Evolutionary conservation across 2,113 vertebrate species (phyloP), one percentile per base, ranked within the genome.

Genomic region (Aspidoscelis tigris): DNA sequence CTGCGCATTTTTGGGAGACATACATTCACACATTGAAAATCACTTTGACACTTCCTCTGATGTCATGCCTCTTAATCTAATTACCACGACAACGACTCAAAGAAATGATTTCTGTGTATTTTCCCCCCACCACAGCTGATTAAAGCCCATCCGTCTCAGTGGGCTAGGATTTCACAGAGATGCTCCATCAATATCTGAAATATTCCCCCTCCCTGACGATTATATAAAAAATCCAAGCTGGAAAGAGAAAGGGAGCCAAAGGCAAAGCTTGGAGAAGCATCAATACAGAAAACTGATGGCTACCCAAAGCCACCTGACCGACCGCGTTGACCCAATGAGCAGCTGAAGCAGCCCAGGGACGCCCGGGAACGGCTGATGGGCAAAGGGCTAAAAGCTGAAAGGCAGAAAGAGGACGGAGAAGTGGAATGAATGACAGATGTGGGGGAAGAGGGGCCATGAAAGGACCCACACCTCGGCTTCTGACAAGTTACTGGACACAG

Each of bases 41-140:
- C 64, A 2, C 41, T 1, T 26, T 24, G 39, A 90, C 88, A 88
- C 88, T 70, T 85, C 73, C 61, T n/a, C 68, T 86, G 90, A 93
- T 90, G 89, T 87, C 89, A 92, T 74, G 82, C 33, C 90, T 87
- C 81, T 55, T 5, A 87, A 84, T 76, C 87, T 89, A 90, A 92
- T 88, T 83, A 82, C 84, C 71, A 77, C 82, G 44, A 16, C 64
- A 3, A 89, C 76, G 14, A 65, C 43, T 33, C 43, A 76, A 16
- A 47, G 9, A 53, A 76, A 83, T 86, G 1, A 22, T 76, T 88
- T 84, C 83, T 64, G 82, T 90, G 83, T 84, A 78, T 86, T 90
- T 86, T 87, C 70, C 85, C 71, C 50, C 47, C 47, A 91, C 86
- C 83, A 82, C 8, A 76, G 84, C 84, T 82, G 91, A 21, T 90